These are phyloP conservation scores for Sinhomidia bicolor DNA, from an alignment of 2,888 invertebrate genomes.

Conservation along the genomic window DNA sequence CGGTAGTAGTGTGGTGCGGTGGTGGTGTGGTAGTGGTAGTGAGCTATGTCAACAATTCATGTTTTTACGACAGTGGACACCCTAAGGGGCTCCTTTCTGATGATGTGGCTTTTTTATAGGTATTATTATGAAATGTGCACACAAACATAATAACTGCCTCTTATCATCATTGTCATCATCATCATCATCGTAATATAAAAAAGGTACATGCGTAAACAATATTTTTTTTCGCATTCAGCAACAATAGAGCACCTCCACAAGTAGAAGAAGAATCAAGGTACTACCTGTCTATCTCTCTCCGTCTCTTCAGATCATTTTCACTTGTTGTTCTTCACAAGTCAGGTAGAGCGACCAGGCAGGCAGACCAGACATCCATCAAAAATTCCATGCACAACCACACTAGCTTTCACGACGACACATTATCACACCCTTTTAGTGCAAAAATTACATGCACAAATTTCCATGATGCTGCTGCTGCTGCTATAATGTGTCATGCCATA, in stretches of 20 bases:
- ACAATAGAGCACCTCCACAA: conserved; percentile 46
- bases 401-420: conserved; percentile 71
- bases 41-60: conserved; percentile 77
- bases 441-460: conserved; percentile 69
- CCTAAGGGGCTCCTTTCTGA: conserved; percentile 74
- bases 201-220: conserved; percentile 17
- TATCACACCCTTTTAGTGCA: conserved; percentile 75
- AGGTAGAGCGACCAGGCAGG: too few relatives aligned
- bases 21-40: conserved; percentile 36
- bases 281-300: background rate
- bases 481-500: conserved; percentile 2
- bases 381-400: conserved; percentile 71
- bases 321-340: background rate
- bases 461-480: conserved; percentile 40
- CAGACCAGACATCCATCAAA: conserved; percentile 68
- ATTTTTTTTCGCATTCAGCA: too few relatives aligned
- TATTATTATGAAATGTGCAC: conserved; percentile 41
- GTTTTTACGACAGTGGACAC: conserved; percentile 76
- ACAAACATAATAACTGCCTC: conserved; percentile 65
- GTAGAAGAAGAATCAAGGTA: conserved; percentile 22
- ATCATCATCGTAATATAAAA: conserved; percentile 48
- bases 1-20: conserved; percentile 10
- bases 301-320: background rate
- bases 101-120: conserved; percentile 49
- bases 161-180: conserved; percentile 60